A percentile compares a stretch with the other conserved stretches of the same genome.
Evolutionary conservation across 2,888 invertebrate genomes (phyloP).

Genomic region (Cosmopolites sordidus): DNA sequence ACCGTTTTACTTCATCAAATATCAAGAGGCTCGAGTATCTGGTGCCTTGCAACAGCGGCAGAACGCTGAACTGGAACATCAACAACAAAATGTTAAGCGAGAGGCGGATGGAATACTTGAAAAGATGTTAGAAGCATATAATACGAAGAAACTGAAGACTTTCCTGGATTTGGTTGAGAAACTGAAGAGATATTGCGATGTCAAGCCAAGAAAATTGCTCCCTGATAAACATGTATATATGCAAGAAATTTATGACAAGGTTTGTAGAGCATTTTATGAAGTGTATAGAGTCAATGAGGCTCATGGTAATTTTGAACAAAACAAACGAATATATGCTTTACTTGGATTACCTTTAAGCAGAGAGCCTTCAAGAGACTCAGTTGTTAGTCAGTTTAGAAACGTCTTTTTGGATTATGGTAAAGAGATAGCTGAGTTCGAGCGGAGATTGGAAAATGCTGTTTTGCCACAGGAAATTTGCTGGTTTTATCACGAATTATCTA

Average conservation of each 20-base stretch:
- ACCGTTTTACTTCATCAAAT: constrained; percentile 50
- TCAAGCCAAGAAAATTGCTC: constrained; percentile 43
- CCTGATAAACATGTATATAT: constrained; percentile 46
- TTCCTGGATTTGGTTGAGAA: constrained; percentile 41
- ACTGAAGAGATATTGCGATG: constrained; percentile 47
- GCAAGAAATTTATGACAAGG: constrained; percentile 44
- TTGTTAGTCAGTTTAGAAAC: constrained; percentile 40
- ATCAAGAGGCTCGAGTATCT: constrained; percentile 40
- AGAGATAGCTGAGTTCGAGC: constrained; percentile 37
- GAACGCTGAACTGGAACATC: constrained; percentile 38
- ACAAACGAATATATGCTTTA: constrained; percentile 39
- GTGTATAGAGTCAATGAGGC: constrained; percentile 43
- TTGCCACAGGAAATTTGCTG: constrained; percentile 49
- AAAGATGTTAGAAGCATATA: constrained; percentile 40
- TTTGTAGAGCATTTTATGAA: constrained; percentile 47
- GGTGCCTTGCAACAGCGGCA: constrained; percentile 39
- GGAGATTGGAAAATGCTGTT: constrained; percentile 37
- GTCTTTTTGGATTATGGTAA: constrained; percentile 40
- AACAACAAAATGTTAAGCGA: constrained; percentile 40
- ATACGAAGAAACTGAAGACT: constrained; percentile 24
- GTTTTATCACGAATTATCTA: constrained; percentile 49
- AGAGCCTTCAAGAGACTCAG: constrained; percentile 44
- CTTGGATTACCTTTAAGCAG: constrained; percentile 40
- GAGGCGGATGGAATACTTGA: constrained; percentile 46
- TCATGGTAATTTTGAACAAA: constrained; percentile 34